Evolutionary conservation across 2,797 vertebrate species (phyloP).

Genomic region (Takifugu ocellatus): DNA sequence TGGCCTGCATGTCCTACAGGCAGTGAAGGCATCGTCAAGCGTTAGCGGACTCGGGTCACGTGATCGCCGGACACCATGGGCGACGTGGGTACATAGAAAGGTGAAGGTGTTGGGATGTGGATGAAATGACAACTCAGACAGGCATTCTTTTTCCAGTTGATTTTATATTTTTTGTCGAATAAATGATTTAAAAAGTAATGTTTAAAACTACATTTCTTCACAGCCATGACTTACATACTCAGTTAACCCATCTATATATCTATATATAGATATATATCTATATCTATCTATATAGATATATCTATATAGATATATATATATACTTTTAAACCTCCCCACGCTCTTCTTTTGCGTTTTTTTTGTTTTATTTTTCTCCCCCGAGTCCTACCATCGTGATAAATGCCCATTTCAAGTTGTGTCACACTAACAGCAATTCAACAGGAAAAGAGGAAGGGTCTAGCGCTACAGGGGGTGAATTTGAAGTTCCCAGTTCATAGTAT

Average conservation of each 20-base stretch:
- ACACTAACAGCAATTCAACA: conserved; percentile 96
- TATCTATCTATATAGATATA: too few relatives aligned
- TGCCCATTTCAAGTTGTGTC: conserved; percentile 93
- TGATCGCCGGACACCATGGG: too few relatives aligned
- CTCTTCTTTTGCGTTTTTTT: conserved; percentile 48
- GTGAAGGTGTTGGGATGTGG: background rate
- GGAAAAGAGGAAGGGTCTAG: conserved; percentile 87
- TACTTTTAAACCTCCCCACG: conserved; percentile 54
- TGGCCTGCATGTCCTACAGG: too few relatives aligned
- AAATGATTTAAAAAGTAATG: conserved; percentile 99
- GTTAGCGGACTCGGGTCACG: too few relatives aligned
- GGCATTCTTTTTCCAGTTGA: conserved; percentile 61
- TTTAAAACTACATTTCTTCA: conserved; percentile 99
- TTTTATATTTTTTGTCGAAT: conserved; percentile 97
- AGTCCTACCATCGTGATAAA: conserved; percentile 88
- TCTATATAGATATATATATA: too few relatives aligned
- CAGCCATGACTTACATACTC: conserved; percentile 96
- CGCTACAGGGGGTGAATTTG: conserved; percentile 78
- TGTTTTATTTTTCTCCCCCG: conserved; percentile 55
- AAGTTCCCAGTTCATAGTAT: conserved; percentile 69
- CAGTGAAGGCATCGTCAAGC: too few relatives aligned
- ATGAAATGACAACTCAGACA: conserved; percentile 42
- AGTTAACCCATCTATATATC: conserved; percentile 84
- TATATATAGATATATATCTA: background rate
- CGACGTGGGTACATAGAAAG: background rate